Evolutionary conservation across 2,888 invertebrate genomes (phyloP), one percentile per base, ranked within the genome.

Genomic region (Sepioteuthis lessoniana): DNA sequence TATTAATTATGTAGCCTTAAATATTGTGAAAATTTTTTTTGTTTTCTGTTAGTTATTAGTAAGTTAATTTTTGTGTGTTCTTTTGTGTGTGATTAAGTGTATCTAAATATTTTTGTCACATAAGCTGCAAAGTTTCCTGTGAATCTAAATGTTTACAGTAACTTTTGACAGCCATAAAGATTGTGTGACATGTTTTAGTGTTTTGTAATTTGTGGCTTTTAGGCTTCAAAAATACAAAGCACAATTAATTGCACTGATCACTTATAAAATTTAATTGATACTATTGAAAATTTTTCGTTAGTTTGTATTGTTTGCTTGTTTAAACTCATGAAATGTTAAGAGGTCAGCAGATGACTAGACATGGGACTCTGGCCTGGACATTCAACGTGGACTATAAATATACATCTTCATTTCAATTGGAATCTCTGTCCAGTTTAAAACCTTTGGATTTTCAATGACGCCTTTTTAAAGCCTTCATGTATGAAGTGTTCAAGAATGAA

Each of bases 131-230:
- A 76, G n/a, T n/a, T 76, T n/a, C 19, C n/a, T 16, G n/a, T n/a
- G 1, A n/a, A 76, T 35, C 55, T n/a, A n/a, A 76, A 76, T n/a
- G n/a, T 76, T 76, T 47, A 16, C 8, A 35, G n/a, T n/a, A n/a
- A 76, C n/a, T n/a, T 16, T 76, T n/a, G 7, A 16, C n/a, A 55
- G 25, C 55, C 55, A 5, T 50, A 93, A 93, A 31, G 50, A 46
- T 50, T 50, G 42, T 42, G 35, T 93, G 93, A 93, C 46, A 28
- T 50, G 93, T 42, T 46, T 35, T 93, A 93, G 93, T 50, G 50
- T 93, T 46, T 46, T 16, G 31, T 21, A 76, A 13, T 76, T 76
- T 31, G 76, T 76, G n/a, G n/a, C 76, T 76, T 76, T n/a, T 76
- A 76, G n/a, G n/a, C 76, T 76, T n/a, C 4, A 76, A 76, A 76